phyloP scores from a whole-genome alignment of 1,140 invertebrate species.

The Caenorhabditis tropicalis region DNA sequence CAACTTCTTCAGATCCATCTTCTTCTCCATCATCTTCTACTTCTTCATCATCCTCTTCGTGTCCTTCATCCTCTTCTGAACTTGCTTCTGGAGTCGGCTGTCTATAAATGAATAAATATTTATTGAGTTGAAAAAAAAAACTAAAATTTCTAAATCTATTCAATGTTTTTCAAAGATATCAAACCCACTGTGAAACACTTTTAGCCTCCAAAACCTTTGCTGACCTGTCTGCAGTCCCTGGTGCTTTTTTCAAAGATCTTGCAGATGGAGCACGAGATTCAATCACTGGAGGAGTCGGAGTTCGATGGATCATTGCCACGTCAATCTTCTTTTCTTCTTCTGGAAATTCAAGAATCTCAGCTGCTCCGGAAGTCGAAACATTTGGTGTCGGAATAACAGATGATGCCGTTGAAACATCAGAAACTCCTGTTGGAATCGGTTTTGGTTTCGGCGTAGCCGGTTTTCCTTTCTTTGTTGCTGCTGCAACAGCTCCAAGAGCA shows the following conservation, averaged over 20 bases:
- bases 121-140: neutral
- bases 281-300: neutral
- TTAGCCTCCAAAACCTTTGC: slow-evolving; percentile 29
- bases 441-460: neutral
- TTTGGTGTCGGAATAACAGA: neutral
- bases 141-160: neutral
- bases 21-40: neutral
- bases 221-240: neutral
- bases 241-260: neutral
- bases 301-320: neutral
- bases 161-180: neutral
- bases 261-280: neutral
- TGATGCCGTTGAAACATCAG: slow-evolving; percentile 1
- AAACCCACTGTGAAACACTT: slow-evolving; percentile 36
- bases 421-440: neutral
- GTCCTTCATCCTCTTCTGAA: neutral
- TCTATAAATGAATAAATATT: neutral
- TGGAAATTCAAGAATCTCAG: slow-evolving; percentile 30
- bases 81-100: slow-evolving; percentile 17
- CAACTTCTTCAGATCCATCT: neutral
- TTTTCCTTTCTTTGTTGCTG: neutral
- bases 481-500: neutral
- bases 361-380: neutral
- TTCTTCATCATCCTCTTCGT: neutral
- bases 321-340: slow-evolving; percentile 11